phyloP scores from a whole-genome alignment of 2,797 vertebrate genomes.

The Syndactyla subalaris region DNA sequence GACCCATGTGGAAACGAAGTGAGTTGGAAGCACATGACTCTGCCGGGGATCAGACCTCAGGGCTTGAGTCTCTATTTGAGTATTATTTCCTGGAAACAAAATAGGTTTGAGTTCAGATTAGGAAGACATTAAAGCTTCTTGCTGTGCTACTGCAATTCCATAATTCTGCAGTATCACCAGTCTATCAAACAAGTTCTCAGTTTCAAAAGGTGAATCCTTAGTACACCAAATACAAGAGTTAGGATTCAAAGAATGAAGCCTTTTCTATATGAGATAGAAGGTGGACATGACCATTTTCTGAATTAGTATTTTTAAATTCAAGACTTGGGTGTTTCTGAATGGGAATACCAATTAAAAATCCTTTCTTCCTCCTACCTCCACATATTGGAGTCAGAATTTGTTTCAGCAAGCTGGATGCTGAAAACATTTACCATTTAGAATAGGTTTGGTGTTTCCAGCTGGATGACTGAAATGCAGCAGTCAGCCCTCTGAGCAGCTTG shows the following conservation, averaged over 20 bases:
- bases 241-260: not conserved
- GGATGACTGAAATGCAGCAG: not conserved
- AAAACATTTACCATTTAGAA: not conserved
- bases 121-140: not conserved
- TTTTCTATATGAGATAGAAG: not conserved
- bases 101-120: not conserved
- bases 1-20: fast-evolving
- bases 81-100: not conserved
- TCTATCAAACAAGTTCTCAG: not conserved
- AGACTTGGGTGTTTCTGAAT: not conserved
- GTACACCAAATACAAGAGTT: not conserved
- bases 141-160: not conserved
- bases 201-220: not conserved
- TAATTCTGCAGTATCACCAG: not conserved
- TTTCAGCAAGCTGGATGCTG: not conserved
- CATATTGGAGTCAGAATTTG: not conserved
- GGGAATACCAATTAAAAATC: not conserved
- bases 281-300: not conserved
- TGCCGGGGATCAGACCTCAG: not conserved
- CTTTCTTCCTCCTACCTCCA: not conserved
- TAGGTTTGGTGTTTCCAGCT: not conserved
- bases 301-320: not conserved
- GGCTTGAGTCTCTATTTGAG: not conserved
- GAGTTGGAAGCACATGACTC: not conserved
- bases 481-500: not conserved